phyloP scores from a whole-genome alignment of 1,140 invertebrate species.

The Drosophila littoralis region DNA sequence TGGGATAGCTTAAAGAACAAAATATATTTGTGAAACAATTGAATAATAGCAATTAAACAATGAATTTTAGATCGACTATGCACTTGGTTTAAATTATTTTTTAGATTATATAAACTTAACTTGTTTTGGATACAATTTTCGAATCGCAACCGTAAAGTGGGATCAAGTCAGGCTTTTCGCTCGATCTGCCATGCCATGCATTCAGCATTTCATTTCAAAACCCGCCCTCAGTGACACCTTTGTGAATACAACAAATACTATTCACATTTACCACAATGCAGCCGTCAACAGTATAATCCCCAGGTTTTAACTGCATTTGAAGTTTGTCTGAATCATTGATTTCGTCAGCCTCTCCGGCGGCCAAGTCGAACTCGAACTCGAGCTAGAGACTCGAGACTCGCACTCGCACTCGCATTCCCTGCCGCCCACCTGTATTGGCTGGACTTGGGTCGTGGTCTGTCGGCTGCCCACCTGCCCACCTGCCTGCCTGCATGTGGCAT shows the following conservation, averaged over 20 bases:
- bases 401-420: conserved; percentile 5
- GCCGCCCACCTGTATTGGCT: conserved; percentile 30
- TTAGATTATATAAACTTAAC: background rate
- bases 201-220: conserved; percentile 6
- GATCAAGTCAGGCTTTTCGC: too few species aligned
- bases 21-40: too few species aligned
- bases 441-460: conserved; percentile 9
- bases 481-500: conserved; percentile 38
- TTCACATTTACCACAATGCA: conserved; percentile 38
- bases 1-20: too few species aligned
- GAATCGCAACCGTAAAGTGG: too few species aligned
- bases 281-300: conserved; percentile 32
- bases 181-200: conserved; percentile 13
- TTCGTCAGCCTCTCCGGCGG: conserved; percentile 44
- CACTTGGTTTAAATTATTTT: too few species aligned
- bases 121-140: too few species aligned
- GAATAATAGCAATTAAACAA: too few species aligned
- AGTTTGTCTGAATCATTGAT: conserved; percentile 54
- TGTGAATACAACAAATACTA: conserved; percentile 13
- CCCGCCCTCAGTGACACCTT: conserved; percentile 2
- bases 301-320: conserved; percentile 50
- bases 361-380: background rate
- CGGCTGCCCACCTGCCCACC: conserved; percentile 48
- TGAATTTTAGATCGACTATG: too few species aligned
- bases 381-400: background rate